These are phyloP conservation scores for Nezara viridula DNA, from an alignment of 2,888 invertebrate species.

Conservation along the genomic window DNA sequence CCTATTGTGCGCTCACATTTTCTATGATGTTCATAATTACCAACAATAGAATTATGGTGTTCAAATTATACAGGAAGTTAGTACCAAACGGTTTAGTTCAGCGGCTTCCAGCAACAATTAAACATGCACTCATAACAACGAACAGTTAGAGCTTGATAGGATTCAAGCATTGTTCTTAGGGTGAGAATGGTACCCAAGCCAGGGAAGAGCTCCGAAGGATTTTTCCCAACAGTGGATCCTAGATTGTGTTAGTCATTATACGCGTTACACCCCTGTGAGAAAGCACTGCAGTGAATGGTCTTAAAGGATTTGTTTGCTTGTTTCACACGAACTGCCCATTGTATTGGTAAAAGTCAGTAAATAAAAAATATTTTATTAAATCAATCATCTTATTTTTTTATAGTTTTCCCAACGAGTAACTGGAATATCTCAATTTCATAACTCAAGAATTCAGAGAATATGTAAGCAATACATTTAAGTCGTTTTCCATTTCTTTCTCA, in stretches of 20 bases:
- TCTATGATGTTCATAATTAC: background rate
- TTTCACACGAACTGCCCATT: background rate
- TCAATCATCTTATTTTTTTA: too few relatives aligned
- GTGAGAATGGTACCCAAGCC: background rate
- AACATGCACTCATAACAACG: background rate
- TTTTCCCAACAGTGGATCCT: background rate
- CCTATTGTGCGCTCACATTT: background rate
- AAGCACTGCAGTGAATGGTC: background rate
- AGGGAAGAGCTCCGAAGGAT: background rate
- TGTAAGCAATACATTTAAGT: too few relatives aligned
- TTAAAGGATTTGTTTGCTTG: background rate
- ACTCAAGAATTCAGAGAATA: too few relatives aligned
- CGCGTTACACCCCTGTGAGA: background rate
- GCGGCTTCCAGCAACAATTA: background rate
- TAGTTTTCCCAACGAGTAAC: too few relatives aligned
- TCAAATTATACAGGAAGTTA: background rate
- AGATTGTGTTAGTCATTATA: background rate
- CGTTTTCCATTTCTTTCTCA: too few relatives aligned
- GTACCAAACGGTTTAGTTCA: background rate
- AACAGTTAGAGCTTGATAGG: background rate
- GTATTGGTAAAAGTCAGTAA: background rate
- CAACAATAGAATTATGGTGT: background rate
- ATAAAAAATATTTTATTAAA: too few relatives aligned
- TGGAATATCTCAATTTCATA: too few relatives aligned
- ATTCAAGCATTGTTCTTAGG: background rate